A percentile compares a stretch with the other conserved stretches of the same genome.
These are phyloP conservation scores for Urosaurus nigricauda DNA, from an alignment of 2,797 vertebrate genomes.

Conservation along the genomic window DNA sequence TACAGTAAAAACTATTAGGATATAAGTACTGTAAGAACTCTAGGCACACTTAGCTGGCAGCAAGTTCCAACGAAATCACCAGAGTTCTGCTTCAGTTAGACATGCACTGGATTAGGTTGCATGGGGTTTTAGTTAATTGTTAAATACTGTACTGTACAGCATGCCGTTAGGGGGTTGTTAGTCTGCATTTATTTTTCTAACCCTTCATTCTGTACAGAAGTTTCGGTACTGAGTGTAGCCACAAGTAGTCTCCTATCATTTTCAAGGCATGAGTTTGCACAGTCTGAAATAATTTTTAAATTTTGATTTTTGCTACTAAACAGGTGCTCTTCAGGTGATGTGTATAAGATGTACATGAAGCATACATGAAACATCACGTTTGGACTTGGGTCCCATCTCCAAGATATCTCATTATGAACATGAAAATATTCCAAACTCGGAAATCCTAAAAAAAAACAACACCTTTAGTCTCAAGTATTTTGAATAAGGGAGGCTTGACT, in stretches of 20 bases:
- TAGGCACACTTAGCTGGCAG: not conserved
- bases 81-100: not conserved
- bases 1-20: not conserved
- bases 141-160: not conserved
- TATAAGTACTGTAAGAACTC: not conserved
- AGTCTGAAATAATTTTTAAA: not conserved
- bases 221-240: not conserved
- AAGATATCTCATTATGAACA: too few species aligned
- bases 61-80: not conserved
- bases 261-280: not conserved
- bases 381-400: too few species aligned
- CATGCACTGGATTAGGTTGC: not conserved
- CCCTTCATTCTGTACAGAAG: not conserved
- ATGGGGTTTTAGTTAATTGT: not conserved
- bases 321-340: too few species aligned
- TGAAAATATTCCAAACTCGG: too few species aligned
- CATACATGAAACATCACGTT: too few species aligned
- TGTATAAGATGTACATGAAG: too few species aligned
- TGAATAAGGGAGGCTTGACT: too few species aligned
- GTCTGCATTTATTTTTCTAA: not conserved
- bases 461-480: too few species aligned
- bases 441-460: too few species aligned
- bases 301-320: not conserved
- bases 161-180: too few species aligned
- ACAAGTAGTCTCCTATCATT: not conserved